Evolutionary conservation across 30 jellyfish, hydroid and myxozoan genomes (phyloP), one percentile per base, ranked within the genome.

Genomic region (Mastigias papua): DNA sequence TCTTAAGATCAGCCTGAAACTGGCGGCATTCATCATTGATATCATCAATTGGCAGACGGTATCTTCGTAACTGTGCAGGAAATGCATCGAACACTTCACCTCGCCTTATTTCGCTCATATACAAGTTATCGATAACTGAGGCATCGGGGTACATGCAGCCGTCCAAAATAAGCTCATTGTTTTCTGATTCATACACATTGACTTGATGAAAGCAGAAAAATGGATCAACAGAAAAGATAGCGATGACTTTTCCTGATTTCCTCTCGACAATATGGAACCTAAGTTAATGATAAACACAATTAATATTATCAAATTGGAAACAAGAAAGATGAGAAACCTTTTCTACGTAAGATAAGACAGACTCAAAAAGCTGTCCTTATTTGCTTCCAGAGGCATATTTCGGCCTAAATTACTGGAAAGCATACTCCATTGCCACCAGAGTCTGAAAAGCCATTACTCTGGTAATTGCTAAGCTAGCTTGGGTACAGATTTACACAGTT

Each of bases 141-240:
- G 83, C 91, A 54, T 90, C 92, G 0, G 87, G 84, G 49, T 90
- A 90, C 32, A 87, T 93, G 4, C 92, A 67, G 68, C 86, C 27
- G 35, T 90, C 97, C 37, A 87, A 76, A 8, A 90, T 90, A 0
- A 83, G 77, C 20, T 80, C 90, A 6, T 27, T 17, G 25, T 84
- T 68, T 48, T 67, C 48, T 0, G 75, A 17, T 50, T 82, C 95
- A 48, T 73, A 90, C 13, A 91, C 94, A 61, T 90, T 90, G 69
- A 90, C 91, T 63, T 90, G 97, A 34, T 90, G 97, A 49, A 90
- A 90, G 34, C 90, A 42, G 82, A 90, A 81, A 54, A 82, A 90
- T 20, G 97, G 78, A 79, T 90, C 97, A 28, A 75, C 88, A 1
- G 78, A 50, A 70, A 23, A 90, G 7, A 69, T 32, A 42, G 86